Percentiles rank a stretch among this genome's conserved stretches.
Evolutionary conservation across 2,113 vertebrate species (phyloP).

Genomic region (Chunga burmeisteri): DNA sequence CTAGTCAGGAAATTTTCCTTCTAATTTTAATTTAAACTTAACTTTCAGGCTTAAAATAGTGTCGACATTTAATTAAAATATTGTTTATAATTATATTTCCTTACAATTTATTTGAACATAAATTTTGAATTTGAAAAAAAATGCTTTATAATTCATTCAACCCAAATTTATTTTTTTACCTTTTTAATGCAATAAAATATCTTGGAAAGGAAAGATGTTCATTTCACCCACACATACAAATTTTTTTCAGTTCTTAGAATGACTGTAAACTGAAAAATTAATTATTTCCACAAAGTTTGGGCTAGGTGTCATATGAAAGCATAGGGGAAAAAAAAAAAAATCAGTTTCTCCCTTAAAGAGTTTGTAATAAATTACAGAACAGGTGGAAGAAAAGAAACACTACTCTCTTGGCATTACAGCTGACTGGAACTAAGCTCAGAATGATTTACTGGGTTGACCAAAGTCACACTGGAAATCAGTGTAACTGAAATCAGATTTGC

Average conservation of each 20-base stretch:
- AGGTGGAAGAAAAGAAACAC: not conserved
- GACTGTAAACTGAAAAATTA: not conserved
- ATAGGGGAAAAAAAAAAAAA: not conserved
- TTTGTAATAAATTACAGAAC: not conserved
- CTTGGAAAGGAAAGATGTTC: not conserved
- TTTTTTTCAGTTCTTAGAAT: not conserved
- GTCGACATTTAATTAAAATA: not conserved
- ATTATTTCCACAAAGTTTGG: not conserved
- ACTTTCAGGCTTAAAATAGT: not conserved
- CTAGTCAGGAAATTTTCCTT: not conserved
- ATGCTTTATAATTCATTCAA: not conserved
- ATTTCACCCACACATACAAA: not conserved
- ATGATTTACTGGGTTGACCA: not conserved
- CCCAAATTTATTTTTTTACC: not conserved
- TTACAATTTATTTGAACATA: not conserved
- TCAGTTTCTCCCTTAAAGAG: not conserved
- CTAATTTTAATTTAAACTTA: not conserved
- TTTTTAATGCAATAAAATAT: not conserved
- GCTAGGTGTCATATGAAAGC: not conserved
- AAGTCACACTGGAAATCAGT: not conserved
- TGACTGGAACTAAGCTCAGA: not conserved
- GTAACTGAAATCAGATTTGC: not conserved
- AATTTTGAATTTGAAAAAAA: not conserved
- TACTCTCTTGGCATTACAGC: not conserved
- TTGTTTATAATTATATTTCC: not conserved